Percentiles rank a stretch among this genome's conserved stretches.
Conservation (phyloP, 1,140 invertebrate species). For the Calycopis cecrops region DNA sequence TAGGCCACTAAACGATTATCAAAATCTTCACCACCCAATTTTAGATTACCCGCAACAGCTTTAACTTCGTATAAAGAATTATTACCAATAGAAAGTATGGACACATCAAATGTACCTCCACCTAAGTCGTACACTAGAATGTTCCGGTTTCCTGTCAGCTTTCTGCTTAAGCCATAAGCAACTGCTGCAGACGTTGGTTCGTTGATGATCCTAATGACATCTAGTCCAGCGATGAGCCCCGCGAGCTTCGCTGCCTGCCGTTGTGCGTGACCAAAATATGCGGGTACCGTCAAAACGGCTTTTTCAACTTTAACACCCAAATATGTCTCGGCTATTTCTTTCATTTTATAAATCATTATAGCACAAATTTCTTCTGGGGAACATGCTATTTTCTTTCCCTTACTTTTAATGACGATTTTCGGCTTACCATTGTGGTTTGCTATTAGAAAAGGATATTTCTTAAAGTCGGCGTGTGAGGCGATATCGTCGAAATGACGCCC, state of each 20-base stretch:
- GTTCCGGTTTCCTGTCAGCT: constrained; percentile 78
- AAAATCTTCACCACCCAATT: constrained; percentile 85
- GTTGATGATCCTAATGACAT: constrained; percentile 83
- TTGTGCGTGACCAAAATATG: constrained; percentile 84
- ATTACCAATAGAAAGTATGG: constrained; percentile 84
- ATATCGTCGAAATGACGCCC: constrained; percentile 46
- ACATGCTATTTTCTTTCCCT: constrained; percentile 75
- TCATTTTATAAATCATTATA: constrained; percentile 78
- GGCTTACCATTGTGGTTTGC: constrained; percentile 78
- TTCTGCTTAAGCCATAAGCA: constrained; percentile 82
- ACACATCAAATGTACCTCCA: constrained; percentile 85
- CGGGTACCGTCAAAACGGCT: constrained; percentile 81
- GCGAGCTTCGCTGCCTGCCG: constrained; percentile 82
- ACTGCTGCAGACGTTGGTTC: constrained; percentile 85
- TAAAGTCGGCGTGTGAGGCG: constrained; percentile 77
- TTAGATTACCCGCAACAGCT: constrained; percentile 79
- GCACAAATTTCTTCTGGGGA: constrained; percentile 81
- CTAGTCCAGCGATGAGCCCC: constrained; percentile 79
- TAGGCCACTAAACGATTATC: constrained; percentile 84
- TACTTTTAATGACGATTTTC: constrained; percentile 75
- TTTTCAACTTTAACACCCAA: constrained; percentile 75
- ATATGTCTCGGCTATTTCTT: constrained; percentile 78
- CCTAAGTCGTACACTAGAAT: constrained; percentile 80
- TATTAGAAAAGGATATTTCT: constrained; percentile 81
- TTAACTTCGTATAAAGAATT: constrained; percentile 82